Conservation (phyloP, 2,113 vertebrate species). For the Brienomyrus brachyistius region DNA sequence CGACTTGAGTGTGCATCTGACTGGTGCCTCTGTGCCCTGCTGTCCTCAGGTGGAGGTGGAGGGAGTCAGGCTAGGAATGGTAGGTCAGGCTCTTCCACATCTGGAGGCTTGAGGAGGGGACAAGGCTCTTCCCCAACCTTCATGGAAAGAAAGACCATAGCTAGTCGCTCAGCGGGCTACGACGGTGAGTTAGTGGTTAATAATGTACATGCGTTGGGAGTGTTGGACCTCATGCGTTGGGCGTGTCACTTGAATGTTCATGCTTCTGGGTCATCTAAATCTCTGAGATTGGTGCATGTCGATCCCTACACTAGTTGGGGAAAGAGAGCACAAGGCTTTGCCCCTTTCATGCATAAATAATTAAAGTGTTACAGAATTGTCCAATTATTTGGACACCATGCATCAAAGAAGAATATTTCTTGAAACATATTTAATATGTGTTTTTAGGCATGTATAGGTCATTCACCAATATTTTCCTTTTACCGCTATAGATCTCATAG, state of each 20-base stretch:
- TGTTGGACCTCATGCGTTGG: not conserved
- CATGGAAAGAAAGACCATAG: constrained; percentile 71
- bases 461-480: not conserved
- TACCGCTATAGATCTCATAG: not conserved
- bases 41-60: constrained; percentile 33
- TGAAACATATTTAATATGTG: not conserved
- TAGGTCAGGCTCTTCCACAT: constrained; percentile 56
- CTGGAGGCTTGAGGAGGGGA: constrained; percentile 67
- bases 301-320: not conserved
- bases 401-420: not conserved
- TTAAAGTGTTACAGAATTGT: not conserved
- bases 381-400: not conserved
- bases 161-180: constrained; percentile 72
- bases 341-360: not conserved
- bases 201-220: not conserved
- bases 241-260: not conserved
- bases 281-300: not conserved
- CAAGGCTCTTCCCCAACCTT: constrained; percentile 68
- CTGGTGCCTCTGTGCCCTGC: constrained; percentile 22
- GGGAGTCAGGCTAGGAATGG: constrained; percentile 43
- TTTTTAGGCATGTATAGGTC: not conserved
- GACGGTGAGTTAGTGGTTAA: constrained; percentile 70
- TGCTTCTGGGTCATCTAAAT: not conserved
- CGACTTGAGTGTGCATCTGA: constrained; percentile 15
- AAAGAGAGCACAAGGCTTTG: not conserved